phyloP scores from a whole-genome alignment of 2,113 vertebrate species.

The Ancistrus triradiatus region DNA sequence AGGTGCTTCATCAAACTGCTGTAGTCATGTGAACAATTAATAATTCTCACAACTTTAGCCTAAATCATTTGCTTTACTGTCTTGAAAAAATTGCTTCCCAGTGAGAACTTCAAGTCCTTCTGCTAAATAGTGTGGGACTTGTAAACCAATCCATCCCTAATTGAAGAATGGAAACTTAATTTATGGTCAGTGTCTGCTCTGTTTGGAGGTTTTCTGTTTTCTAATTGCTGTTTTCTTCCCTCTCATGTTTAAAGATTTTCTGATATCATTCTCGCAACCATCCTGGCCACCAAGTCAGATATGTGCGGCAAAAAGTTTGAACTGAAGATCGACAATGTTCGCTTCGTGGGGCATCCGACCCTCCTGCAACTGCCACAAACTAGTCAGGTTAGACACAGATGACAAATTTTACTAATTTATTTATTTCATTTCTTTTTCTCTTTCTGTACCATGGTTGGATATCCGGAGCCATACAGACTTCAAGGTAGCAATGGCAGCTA shows the following conservation, averaged over 20 bases:
- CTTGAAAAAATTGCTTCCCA: not conserved
- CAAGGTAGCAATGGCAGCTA: too few species aligned
- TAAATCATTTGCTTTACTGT: conserved; percentile 46
- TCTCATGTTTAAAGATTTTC: conserved; percentile 79
- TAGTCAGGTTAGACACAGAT: conserved; percentile 63
- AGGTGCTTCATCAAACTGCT: conserved; percentile 41
- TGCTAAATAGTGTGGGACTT: conserved; percentile 14
- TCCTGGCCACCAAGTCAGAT: conserved; percentile 96
- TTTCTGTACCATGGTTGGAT: too few species aligned
- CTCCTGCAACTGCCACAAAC: conserved; percentile 85
- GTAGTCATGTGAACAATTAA: conserved; percentile 16
- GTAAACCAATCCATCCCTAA: conserved; percentile 5
- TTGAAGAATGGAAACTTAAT: not conserved
- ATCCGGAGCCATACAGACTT: too few species aligned
- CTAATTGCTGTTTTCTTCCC: conserved; percentile 21
- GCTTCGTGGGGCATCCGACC: conserved; percentile 95
- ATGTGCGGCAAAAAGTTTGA: conserved; percentile 99
- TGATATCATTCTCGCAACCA: conserved; percentile 93
- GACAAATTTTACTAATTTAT: too few species aligned
- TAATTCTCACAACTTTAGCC: conserved; percentile 33
- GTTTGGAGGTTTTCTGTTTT: not conserved
- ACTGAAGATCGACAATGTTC: conserved; percentile 96
- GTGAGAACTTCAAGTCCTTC: not conserved
- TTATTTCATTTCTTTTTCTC: too few species aligned
- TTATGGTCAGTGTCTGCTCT: not conserved